phyloP scores from a whole-genome alignment of 2,113 vertebrate genomes.

The Verasper variegatus region DNA sequence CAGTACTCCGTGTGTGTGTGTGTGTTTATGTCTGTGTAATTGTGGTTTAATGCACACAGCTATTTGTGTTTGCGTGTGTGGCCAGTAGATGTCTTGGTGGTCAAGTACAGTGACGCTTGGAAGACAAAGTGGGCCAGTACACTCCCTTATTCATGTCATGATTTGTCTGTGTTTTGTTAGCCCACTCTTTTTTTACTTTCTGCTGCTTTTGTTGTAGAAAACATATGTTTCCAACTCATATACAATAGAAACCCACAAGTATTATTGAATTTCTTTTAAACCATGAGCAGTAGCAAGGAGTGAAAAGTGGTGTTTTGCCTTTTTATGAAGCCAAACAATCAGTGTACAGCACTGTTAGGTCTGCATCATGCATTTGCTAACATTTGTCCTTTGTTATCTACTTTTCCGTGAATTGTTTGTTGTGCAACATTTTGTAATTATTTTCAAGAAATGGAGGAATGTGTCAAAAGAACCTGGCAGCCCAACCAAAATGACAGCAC shows the following conservation, averaged over 20 bases:
- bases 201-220: constrained; percentile 9
- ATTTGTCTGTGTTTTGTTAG: constrained; percentile 47
- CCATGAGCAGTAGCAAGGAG: not conserved
- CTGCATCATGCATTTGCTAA: not conserved
- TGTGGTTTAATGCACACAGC: constrained; percentile 22
- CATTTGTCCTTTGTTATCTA: not conserved
- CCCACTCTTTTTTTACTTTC: constrained; percentile 22
- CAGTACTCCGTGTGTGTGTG: constrained; percentile 19
- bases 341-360: too few relatives aligned
- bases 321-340: not conserved
- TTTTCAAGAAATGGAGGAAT: not conserved
- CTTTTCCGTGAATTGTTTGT: not conserved
- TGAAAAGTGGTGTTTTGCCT: not conserved
- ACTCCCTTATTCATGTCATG: constrained; percentile 28
- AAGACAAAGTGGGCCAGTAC: constrained; percentile 35
- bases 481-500: not conserved
- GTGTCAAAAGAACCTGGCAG: not conserved
- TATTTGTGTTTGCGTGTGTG: constrained; percentile 53
- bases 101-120: constrained; percentile 33
- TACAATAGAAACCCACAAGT: not conserved
- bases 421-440: not conserved
- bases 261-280: constrained; percentile 9
- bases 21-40: constrained; percentile 21
- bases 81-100: constrained; percentile 39
- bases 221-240: constrained; percentile 21